These are phyloP conservation scores for Blastobasis lacticolella DNA, from an alignment of 2,888 invertebrate genomes.

Conservation along the genomic window DNA sequence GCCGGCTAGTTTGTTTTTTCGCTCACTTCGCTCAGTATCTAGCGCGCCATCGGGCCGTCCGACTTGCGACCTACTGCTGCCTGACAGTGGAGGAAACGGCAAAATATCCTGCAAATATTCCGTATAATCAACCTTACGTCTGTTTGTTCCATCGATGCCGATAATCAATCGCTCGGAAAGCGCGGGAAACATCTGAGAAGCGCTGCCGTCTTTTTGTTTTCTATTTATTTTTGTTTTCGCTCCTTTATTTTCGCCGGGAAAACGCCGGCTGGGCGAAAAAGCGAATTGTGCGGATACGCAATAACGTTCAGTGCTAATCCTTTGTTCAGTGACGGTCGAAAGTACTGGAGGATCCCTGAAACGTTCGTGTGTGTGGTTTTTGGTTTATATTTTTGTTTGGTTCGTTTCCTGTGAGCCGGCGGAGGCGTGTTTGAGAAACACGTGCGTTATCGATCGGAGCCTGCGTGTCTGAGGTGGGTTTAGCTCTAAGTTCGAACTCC, in stretches of 20 bases:
- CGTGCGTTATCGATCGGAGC: conserved; percentile 49
- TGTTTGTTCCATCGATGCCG: conserved; percentile 25
- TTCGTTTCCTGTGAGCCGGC: conserved; percentile 26
- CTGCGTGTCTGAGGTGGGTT: conserved; percentile 36
- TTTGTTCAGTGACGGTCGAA: conserved; percentile 39
- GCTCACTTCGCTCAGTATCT: conserved; percentile 45
- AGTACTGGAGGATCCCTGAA: conserved; percentile 24
- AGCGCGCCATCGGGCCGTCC: conserved; percentile 45
- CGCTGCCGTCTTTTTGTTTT: conserved; percentile 21
- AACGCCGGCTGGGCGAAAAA: conserved; percentile 44
- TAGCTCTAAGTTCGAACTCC: conserved; percentile 6
- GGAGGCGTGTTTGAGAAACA: conserved; percentile 36
- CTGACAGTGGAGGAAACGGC: conserved; percentile 29
- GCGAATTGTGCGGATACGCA: conserved; percentile 29
- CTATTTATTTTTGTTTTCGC: conserved; percentile 30
- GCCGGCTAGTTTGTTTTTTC: conserved; percentile 46
- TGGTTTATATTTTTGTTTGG: conserved; percentile 31
- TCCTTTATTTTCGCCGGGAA: conserved; percentile 52
- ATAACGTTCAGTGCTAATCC: conserved; percentile 32
- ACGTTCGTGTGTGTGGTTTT: conserved; percentile 30
- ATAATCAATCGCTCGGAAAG: conserved; percentile 15
- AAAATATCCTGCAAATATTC: conserved; percentile 32
- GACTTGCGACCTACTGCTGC: conserved; percentile 34
- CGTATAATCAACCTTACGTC: conserved; percentile 28
- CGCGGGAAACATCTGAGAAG: conserved; percentile 15